Percentiles rank a stretch among this genome's conserved stretches.
These are phyloP conservation scores for Homarus gammarus DNA, from an alignment of 2,888 invertebrate genomes.

Conservation along the genomic window DNA sequence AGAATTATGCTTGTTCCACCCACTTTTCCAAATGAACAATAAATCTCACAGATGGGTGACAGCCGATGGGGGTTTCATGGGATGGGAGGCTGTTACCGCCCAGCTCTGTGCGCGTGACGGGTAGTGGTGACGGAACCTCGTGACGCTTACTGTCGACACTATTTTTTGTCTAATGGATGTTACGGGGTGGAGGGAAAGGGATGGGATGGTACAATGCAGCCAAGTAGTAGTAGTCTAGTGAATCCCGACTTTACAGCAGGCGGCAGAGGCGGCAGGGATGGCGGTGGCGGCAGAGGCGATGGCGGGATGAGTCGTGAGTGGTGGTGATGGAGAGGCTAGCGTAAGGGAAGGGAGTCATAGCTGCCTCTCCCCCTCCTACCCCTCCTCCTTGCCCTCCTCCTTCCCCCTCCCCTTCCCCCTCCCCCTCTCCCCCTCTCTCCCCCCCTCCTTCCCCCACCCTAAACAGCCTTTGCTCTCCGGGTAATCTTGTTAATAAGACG, in stretches of 20 bases:
- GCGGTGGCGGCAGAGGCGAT: not conserved
- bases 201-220: conserved; percentile 36
- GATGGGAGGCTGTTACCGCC: conserved; percentile 8
- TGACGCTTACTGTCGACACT: conserved; percentile 26
- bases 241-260: not conserved
- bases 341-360: no score
- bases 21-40: conserved; percentile 70
- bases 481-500: no score
- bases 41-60: conserved; percentile 54
- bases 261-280: not conserved
- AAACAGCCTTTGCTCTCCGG: no score
- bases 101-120: conserved; percentile 19
- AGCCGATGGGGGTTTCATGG: conserved; percentile 60
- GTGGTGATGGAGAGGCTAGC: not conserved
- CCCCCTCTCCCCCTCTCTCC: no score
- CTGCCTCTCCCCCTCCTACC: not conserved
- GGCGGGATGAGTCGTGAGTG: not conserved
- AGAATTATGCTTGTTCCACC: conserved; percentile 66
- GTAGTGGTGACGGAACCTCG: conserved; percentile 41
- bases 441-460: conserved; percentile 2
- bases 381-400: not conserved
- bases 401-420: not conserved
- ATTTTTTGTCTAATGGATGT: conserved; percentile 50
- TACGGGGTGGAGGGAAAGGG: conserved; percentile 24
- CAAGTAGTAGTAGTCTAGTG: conserved; percentile 19